A percentile compares a stretch with the other conserved stretches of the same genome.
Conservation (phyloP, 2,797 vertebrate genomes). For the Aphelocoma californica region DNA sequence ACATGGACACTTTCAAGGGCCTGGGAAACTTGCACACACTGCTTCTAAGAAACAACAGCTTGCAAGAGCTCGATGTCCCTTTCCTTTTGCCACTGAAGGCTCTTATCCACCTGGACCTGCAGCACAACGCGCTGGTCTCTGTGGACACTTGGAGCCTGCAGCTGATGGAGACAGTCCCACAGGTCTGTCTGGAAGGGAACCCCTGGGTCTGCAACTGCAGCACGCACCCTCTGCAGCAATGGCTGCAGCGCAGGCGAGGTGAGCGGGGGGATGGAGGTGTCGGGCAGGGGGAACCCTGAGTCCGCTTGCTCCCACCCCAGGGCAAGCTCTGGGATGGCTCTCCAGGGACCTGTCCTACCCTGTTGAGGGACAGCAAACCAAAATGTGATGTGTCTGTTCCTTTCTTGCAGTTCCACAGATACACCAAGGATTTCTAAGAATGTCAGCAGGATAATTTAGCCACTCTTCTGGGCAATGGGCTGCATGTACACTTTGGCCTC, state of each 20-base stretch:
- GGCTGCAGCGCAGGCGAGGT: constrained; percentile 46
- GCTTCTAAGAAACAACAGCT: constrained; percentile 67
- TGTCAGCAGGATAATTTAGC: not conserved
- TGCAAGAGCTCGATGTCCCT: constrained; percentile 12
- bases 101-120: constrained; percentile 62
- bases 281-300: accelerated
- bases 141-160: not conserved
- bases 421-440: not conserved
- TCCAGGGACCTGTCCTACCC: not conserved
- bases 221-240: not conserved
- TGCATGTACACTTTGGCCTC: not conserved
- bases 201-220: constrained; percentile 35
- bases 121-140: constrained; percentile 5
- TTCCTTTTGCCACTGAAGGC: constrained; percentile 1
- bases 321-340: not conserved
- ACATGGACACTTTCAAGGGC: constrained; percentile 44
- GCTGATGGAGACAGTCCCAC: not conserved
- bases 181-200: constrained; percentile 18
- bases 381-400: not conserved
- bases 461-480: not conserved
- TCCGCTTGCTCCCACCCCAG: not conserved
- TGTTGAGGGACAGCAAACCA: not conserved
- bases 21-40: constrained; percentile 63
- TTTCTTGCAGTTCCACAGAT: not conserved
- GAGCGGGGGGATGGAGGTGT: accelerated